A percentile compares a stretch with the other conserved stretches of the same genome.
These are phyloP conservation scores for Drosophila setosimentum DNA, from an alignment of 2,888 invertebrate species.

Conservation along the genomic window DNA sequence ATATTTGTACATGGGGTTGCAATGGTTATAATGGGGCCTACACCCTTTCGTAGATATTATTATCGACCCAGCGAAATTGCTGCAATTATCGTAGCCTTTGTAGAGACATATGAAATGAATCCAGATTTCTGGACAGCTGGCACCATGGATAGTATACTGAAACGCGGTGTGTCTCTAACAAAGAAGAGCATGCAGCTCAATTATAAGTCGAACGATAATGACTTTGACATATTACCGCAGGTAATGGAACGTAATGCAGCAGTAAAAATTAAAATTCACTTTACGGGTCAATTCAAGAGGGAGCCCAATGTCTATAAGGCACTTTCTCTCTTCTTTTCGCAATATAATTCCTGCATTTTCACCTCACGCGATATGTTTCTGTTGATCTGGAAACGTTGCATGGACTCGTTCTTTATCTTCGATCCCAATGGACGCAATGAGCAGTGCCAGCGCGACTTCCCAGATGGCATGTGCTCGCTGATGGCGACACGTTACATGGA, in stretches of 20 bases:
- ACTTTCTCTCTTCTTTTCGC: slow-evolving; percentile 75
- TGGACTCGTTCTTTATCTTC: slow-evolving; percentile 87
- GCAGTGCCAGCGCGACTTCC: slow-evolving; percentile 73
- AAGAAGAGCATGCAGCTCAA: slow-evolving; percentile 60
- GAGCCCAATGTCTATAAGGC: slow-evolving; percentile 82
- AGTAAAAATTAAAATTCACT: slow-evolving; percentile 74
- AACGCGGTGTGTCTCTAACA: slow-evolving; percentile 66
- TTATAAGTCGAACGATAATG: slow-evolving; percentile 67
- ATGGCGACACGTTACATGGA: slow-evolving; percentile 76
- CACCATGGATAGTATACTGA: slow-evolving; percentile 77
- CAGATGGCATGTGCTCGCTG: slow-evolving; percentile 86
- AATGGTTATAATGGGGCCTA: not conserved
- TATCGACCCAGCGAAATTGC: slow-evolving; percentile 79
- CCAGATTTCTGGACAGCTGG: slow-evolving; percentile 80
- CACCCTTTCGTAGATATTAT: slow-evolving; percentile 44
- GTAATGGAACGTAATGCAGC: slow-evolving; percentile 74
- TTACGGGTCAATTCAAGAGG: slow-evolving; percentile 68
- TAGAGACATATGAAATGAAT: slow-evolving; percentile 79
- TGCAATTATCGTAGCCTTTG: slow-evolving; percentile 78
- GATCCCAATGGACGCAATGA: slow-evolving; percentile 86
- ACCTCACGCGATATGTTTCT: slow-evolving; percentile 72
- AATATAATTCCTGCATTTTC: slow-evolving; percentile 77
- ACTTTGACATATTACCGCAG: slow-evolving; percentile 82
- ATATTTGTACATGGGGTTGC: not conserved
- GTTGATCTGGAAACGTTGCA: slow-evolving; percentile 86